These are phyloP conservation scores for Parauchenoglanis ngamensis DNA, from an alignment of 2,797 vertebrate genomes.

Conservation along the genomic window DNA sequence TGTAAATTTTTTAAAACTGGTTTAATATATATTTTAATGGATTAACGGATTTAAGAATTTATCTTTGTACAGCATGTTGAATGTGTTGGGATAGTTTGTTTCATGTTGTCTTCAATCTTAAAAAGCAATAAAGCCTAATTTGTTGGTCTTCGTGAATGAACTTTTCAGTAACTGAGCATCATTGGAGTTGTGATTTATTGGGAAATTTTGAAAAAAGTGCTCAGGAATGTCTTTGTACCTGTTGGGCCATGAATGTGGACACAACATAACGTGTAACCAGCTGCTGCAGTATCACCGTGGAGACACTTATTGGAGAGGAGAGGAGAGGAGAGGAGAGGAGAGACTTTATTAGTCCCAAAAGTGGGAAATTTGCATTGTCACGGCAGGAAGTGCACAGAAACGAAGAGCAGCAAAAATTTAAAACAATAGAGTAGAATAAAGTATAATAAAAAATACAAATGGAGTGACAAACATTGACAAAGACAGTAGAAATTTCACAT, in stretches of 20 bases:
- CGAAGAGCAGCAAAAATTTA: too few relatives aligned
- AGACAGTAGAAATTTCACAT: too few relatives aligned
- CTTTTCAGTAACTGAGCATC: background rate
- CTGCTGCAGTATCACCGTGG: background rate
- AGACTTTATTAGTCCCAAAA: too few relatives aligned
- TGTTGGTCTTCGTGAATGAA: background rate
- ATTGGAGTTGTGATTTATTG: background rate
- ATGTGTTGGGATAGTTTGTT: slow-evolving; percentile 18
- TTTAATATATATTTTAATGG: slow-evolving; percentile 52
- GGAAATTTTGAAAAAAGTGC: background rate
- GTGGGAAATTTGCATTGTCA: too few relatives aligned
- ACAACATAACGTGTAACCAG: background rate
- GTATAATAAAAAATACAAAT: too few relatives aligned
- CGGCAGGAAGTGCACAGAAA: too few relatives aligned
- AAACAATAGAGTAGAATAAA: too few relatives aligned
- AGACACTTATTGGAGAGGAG: background rate
- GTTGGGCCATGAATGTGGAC: background rate
- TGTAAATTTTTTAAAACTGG: slow-evolving; percentile 56
- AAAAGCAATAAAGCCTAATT: slow-evolving; percentile 66
- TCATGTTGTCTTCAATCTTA: slow-evolving; percentile 49
- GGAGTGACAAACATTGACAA: too few relatives aligned
- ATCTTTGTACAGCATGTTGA: slow-evolving; percentile 69
- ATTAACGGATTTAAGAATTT: slow-evolving; percentile 54
- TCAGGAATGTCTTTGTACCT: background rate
- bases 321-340: too few relatives aligned